Evolutionary conservation across 2,797 vertebrate species (phyloP).

Genomic region (Decapterus maruadsi): DNA sequence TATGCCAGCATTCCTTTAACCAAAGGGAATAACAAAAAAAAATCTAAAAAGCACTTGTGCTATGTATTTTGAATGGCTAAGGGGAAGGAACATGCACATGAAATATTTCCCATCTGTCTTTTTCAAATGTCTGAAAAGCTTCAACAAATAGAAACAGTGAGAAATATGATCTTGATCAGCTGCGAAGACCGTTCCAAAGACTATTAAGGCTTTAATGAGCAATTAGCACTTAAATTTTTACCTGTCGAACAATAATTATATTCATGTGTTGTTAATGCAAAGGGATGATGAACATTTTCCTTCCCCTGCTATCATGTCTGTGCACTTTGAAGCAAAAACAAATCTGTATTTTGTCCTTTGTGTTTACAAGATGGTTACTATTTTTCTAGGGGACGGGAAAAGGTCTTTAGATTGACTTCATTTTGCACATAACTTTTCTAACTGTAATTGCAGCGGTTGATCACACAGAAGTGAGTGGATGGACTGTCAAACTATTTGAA

Average conservation of each 20-base stretch:
- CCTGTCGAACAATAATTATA: conserved; percentile 13
- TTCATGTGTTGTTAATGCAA: conserved; percentile 12
- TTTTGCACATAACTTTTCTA: conserved; percentile 75
- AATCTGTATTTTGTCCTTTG: conserved; percentile 65
- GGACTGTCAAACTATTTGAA: conserved; percentile 7
- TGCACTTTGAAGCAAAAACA: conserved; percentile 72
- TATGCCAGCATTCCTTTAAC: conserved; percentile 54
- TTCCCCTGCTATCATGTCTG: conserved; percentile 42
- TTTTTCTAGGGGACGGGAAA: conserved; percentile 72
- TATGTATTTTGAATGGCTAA: conserved; percentile 22
- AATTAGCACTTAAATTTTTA: conserved; percentile 42
- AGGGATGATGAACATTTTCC: conserved; percentile 40
- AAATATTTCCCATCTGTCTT: conserved; percentile 25
- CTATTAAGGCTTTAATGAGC: conserved; percentile 69
- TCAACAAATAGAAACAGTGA: conserved; percentile 18
- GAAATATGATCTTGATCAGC: conserved; percentile 6
- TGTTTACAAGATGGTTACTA: conserved; percentile 73
- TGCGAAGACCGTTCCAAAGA: conserved; percentile 75
- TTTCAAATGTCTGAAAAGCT: conserved; percentile 29
- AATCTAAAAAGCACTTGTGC: conserved; percentile 18
- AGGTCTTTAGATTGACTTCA: conserved; percentile 53
- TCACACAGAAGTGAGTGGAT: conserved; percentile 31
- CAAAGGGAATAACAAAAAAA: conserved; percentile 60
- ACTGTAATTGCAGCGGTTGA: conserved; percentile 39
- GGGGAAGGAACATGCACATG: conserved; percentile 43